Base-by-base conservation (phyloP, 1,140 invertebrate genomes). In the Neocloeon triangulifer region DNA sequence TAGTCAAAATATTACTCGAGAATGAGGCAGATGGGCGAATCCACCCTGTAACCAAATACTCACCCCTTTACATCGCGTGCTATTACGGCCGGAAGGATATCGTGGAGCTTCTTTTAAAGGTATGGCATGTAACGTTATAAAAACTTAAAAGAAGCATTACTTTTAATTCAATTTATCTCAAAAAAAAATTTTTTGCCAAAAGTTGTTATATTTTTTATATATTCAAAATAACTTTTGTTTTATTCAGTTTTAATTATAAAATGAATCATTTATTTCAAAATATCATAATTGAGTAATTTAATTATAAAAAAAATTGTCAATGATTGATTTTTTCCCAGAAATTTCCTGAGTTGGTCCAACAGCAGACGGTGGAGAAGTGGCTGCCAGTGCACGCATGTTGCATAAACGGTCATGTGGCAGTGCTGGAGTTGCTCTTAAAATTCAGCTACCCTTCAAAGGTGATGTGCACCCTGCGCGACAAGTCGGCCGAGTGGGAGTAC, bases 301-400 rank as follows among this genome's bases (percentile, higher is more conserved):
- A n/a, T 30, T 17, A 29, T 29, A 14, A 7, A 29, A 14, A 29
- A 29, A 29, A n/a, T n/a, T n/a, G n/a, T n/a, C n/a, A n/a, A n/a
- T n/a, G n/a, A n/a, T n/a, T n/a, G n/a, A n/a, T 38, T 33, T 29
- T 30, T 39, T 51, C 54, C 19, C 42, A 70, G 64, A 61, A 57
- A 48, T 73, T 66, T 47, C 69, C 69, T 14, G 52, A 60, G 32
- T 46, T 73, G 21, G 53, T 66, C 5, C 56, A 70, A 55, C 66
- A 73, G 44, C 61, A 70, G 25, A 95, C 88, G 0, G 81, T 92
- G 1, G 88, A 95, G 49, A 70, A 73, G 43, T 86, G 85, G 77
- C 53, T 92, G 26, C 85, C 89, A 1, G 60, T 95, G 16, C 91
- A 96, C 55, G 85, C 84, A 5, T 82, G 84, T 20, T 78, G 74